Percentiles rank a stretch among this genome's conserved stretches.
Evolutionary conservation across 64 coral and sea anemone genomes (phyloP).

Genomic region (Pachyseris speciosa): DNA sequence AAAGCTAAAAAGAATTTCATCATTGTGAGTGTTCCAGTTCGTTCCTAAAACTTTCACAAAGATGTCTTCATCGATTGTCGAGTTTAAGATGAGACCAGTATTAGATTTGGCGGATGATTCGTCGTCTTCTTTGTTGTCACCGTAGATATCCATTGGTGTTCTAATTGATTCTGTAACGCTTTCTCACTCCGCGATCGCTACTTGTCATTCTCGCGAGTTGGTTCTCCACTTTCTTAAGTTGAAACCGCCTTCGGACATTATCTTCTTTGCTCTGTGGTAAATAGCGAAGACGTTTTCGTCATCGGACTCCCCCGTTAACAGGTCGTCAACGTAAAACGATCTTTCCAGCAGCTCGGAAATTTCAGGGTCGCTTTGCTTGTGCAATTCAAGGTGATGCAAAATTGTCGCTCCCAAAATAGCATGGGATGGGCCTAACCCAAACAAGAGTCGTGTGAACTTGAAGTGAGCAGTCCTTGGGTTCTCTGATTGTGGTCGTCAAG

Average conservation of each 20-base stretch:
- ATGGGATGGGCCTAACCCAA: slow-evolving; percentile 27
- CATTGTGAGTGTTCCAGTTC: not conserved
- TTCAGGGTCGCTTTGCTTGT: slow-evolving; percentile 33
- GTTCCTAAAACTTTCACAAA: slow-evolving; percentile 1
- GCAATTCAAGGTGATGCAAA: slow-evolving; percentile 36
- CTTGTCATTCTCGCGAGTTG: slow-evolving; percentile 6
- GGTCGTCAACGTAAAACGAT: slow-evolving; percentile 76
- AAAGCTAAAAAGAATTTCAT: slow-evolving; percentile 21
- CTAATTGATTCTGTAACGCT: not conserved
- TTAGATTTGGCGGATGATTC: not conserved
- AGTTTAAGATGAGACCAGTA: not conserved
- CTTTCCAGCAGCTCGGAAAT: slow-evolving; percentile 22
- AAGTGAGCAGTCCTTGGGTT: slow-evolving; percentile 8
- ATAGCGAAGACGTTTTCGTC: slow-evolving; percentile 22
- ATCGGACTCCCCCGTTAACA: slow-evolving; percentile 15
- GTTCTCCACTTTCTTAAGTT: slow-evolving; percentile 65
- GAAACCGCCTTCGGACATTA: slow-evolving; percentile 68
- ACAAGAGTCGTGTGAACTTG: slow-evolving; percentile 42
- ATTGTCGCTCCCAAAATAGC: slow-evolving; percentile 46
- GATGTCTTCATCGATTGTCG: not conserved
- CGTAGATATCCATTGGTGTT: too few relatives aligned
- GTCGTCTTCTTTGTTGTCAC: not conserved
- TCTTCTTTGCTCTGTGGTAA: slow-evolving; percentile 31
- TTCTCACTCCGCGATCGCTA: slow-evolving; percentile 5
- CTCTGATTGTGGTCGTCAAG: slow-evolving; percentile 10